Evolutionary conservation across 2,888 invertebrate genomes (phyloP).

Genomic region (Hirtodrosophila confusa): DNA sequence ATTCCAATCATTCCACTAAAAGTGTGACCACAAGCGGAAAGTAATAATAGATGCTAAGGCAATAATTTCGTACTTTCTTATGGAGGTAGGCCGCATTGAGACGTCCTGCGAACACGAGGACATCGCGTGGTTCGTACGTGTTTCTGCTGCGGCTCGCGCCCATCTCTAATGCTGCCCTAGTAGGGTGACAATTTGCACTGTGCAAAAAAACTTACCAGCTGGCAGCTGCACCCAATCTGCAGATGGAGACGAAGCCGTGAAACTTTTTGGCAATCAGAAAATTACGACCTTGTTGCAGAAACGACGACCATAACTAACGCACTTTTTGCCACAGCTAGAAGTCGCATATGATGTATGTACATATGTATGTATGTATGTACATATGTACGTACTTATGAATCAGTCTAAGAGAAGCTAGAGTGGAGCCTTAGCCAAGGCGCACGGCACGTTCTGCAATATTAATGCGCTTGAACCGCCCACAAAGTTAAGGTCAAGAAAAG

Average conservation of each 20-base stretch:
- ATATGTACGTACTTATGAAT: not conserved
- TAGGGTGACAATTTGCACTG: conserved; percentile 14
- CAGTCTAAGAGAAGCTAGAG: not conserved
- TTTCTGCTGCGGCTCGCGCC: no score
- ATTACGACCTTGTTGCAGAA: not conserved
- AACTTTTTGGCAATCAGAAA: not conserved
- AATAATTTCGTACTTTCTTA: no score
- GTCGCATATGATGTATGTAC: conserved; percentile 5
- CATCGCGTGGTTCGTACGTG: no score
- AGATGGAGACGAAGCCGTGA: not conserved
- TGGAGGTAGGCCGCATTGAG: no score
- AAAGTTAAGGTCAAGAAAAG: conserved; percentile 42
- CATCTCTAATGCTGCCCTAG: not conserved
- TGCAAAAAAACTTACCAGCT: not conserved
- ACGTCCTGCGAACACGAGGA: no score
- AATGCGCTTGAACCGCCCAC: conserved; percentile 47
- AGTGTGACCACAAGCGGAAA: no score
- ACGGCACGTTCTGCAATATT: conserved; percentile 52
- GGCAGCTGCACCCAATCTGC: conserved; percentile 1
- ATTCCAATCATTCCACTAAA: no score
- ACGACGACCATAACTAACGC: conserved; percentile 13
- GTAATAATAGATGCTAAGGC: no score
- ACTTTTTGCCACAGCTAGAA: not conserved
- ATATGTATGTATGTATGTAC: not conserved
- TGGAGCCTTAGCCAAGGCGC: conserved; percentile 1